Evolutionary conservation across 2,888 invertebrate species (phyloP).

Genomic region (Epiblema foenella): DNA sequence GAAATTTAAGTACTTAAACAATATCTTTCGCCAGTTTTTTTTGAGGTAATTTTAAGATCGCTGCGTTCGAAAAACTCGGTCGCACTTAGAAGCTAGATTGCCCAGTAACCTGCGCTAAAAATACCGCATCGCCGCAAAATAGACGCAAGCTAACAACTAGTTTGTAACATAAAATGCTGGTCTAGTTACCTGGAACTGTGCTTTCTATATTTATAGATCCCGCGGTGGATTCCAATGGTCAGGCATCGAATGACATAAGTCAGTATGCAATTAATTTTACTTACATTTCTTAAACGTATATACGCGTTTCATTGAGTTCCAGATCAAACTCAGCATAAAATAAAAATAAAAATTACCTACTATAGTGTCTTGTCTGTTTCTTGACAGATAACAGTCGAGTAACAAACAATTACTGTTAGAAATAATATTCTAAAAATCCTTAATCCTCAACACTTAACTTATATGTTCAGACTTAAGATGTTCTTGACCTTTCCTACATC

Average conservation of each 20-base stretch:
- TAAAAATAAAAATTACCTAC: too few relatives aligned
- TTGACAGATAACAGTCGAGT: not conserved
- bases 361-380: not conserved
- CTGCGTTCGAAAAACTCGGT: constrained; percentile 13
- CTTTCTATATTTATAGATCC: constrained; percentile 38
- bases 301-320: not conserved
- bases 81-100: constrained; percentile 38
- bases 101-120: constrained; percentile 42
- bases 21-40: not conserved
- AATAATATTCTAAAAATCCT: constrained; percentile 6
- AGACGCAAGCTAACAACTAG: constrained; percentile 29
- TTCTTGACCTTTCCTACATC: constrained; percentile 29
- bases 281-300: not conserved
- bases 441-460: constrained; percentile 19
- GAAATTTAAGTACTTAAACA: not conserved
- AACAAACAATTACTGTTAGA: not conserved
- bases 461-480: constrained; percentile 35
- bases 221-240: constrained; percentile 9
- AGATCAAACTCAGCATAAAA: not conserved
- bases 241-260: not conserved
- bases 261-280: not conserved
- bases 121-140: constrained; percentile 38
- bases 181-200: constrained; percentile 43
- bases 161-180: constrained; percentile 40
- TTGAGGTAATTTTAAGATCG: constrained; percentile 19